Evolutionary conservation across 2,888 invertebrate genomes (phyloP), one percentile per base, ranked within the genome.

Genomic region (Lasioglossum pauxillum): DNA sequence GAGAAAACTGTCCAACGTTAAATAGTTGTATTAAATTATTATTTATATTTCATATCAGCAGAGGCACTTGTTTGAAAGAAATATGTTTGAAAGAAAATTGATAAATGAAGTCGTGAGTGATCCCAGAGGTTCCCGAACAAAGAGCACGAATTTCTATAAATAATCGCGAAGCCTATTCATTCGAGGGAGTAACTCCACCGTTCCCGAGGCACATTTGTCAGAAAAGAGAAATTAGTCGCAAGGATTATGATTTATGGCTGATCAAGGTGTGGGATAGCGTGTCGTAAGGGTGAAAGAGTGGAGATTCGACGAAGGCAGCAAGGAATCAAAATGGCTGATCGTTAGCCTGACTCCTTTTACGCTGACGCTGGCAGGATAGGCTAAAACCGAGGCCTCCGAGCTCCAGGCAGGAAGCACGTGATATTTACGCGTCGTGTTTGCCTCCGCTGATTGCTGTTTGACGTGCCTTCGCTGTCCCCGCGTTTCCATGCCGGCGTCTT

Each of bases 361-460:
- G 41, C 23, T 46, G 46, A 72, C 49, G 60, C 49, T 31, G 44
- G 46, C 76, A 85, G 53, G 75, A 69, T 75, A 81, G 64, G 49
- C 80, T 69, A 75, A 77, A 79, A 71, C 49, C 64, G 67, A 69
- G 53, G 57, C 78, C 64, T 84, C 69, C 69, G 74, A 44, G 60
- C 64, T 75, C 53, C 46, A 75, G 73, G 82, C 83, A 87, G 87
- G 81, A 88, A 85, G 89, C 90, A 90, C 88, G 91, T 90, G 89
- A 93, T 93, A 92, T 93, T 92, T 92, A 92, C 91, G 92, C 91
- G 90, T 84, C 84, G 89, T 93, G 91, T 93, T 93, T 93, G 91
- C 93, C 87, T 88, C 78, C 89, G 88, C 90, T 93, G 93, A 93
- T 93, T 93, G 91, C 93, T 93, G 93, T 93, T 93, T 93, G 91